These are phyloP conservation scores for Bos indicus DNA, from an alignment of 2,113 vertebrate genomes.

Conservation along the genomic window DNA sequence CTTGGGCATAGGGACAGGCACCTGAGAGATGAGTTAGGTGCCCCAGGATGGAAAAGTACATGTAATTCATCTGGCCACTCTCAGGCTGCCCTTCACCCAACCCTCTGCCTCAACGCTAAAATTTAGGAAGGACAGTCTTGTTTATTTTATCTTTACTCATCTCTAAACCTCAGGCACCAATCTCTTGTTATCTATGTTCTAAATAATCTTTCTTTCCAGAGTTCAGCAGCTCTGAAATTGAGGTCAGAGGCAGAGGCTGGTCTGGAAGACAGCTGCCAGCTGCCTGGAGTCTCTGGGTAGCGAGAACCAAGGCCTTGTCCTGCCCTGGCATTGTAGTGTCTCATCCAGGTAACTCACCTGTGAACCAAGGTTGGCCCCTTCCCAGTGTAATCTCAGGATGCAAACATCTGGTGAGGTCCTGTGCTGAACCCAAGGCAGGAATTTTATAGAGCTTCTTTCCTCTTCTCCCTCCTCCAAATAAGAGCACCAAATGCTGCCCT, in stretches of 20 bases:
- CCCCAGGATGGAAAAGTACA: neutral
- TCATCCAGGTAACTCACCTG: neutral
- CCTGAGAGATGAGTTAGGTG: neutral
- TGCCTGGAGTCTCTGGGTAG: neutral
- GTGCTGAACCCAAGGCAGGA: neutral
- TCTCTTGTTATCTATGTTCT: neutral
- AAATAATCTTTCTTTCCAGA: neutral
- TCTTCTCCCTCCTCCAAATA: neutral
- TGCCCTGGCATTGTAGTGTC: neutral
- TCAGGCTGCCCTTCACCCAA: neutral
- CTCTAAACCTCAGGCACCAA: neutral
- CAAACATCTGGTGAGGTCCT: neutral
- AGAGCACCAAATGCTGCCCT: neutral
- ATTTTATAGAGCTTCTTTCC: neutral
- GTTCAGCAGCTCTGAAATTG: neutral
- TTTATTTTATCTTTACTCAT: neutral
- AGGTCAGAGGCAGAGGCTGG: neutral
- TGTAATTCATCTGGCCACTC: neutral
- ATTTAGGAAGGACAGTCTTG: neutral
- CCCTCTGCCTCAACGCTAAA: neutral
- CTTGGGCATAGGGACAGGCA: neutral
- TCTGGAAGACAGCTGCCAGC: neutral
- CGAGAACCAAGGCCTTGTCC: neutral
- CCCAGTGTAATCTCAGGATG: neutral
- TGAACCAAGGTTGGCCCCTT: neutral